Conservation (phyloP, 2,888 invertebrate genomes). For the Tanypteryx hageni region DNA sequence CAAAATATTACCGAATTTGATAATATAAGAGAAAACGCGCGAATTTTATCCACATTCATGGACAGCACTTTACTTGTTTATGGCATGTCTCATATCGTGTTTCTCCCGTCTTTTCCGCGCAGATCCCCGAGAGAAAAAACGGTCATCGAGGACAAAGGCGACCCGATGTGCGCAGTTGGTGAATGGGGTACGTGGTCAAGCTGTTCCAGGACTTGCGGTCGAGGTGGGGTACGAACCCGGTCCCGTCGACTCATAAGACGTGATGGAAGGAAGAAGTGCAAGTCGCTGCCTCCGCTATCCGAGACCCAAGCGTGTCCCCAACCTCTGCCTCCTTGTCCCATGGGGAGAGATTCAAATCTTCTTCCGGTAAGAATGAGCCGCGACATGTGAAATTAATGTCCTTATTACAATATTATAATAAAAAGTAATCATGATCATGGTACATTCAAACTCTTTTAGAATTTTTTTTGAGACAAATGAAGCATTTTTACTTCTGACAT, state of each 20-base stretch:
- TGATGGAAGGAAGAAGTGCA: constrained; percentile 49
- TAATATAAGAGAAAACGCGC: neutral
- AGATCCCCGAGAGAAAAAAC: neutral
- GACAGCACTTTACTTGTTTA: neutral
- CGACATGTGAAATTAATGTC: too few relatives aligned
- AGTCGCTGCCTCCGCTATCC: neutral
- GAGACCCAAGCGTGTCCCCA: constrained; percentile 22
- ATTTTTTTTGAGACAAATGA: too few relatives aligned
- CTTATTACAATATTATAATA: too few relatives aligned
- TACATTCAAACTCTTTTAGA: too few relatives aligned
- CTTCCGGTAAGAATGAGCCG: too few relatives aligned
- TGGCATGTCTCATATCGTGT: neutral
- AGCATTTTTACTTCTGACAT: too few relatives aligned
- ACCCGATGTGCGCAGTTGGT: constrained; percentile 73
- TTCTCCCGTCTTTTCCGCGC: neutral
- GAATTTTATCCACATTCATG: too few relatives aligned
- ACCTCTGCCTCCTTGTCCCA: constrained; percentile 29
- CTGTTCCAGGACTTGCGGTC: constrained; percentile 76
- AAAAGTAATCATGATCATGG: too few relatives aligned
- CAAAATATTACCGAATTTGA: too few relatives aligned
- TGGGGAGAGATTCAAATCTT: too few relatives aligned
- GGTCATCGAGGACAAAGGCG: neutral
- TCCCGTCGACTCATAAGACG: constrained; percentile 80
- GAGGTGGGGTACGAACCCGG: constrained; percentile 79
- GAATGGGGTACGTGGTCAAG: constrained; percentile 76